Evolutionary conservation across 2,888 invertebrate genomes (phyloP).

Genomic region (Hymenopus coronatus): DNA sequence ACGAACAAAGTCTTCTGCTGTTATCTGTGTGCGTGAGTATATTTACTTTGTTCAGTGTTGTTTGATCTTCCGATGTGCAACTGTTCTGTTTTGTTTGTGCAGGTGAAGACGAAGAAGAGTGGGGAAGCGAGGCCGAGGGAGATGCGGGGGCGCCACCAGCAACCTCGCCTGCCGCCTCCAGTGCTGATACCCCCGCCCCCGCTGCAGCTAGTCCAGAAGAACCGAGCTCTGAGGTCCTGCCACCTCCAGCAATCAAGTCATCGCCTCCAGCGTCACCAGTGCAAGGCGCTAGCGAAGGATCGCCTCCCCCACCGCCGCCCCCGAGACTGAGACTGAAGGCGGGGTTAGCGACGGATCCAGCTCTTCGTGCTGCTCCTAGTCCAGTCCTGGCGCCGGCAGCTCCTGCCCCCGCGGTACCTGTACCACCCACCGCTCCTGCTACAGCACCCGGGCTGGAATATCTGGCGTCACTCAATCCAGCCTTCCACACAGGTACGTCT

Average conservation of each 20-base stretch:
- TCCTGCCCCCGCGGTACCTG: no score
- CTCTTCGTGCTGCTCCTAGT: conserved; percentile 53
- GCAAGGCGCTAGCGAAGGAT: conserved; percentile 18
- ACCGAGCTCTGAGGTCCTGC: conserved; percentile 31
- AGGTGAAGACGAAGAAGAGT: conserved; percentile 51
- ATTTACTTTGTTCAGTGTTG: not conserved
- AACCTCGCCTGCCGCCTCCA: conserved; percentile 31
- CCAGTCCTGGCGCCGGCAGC: not conserved
- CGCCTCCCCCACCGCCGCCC: conserved; percentile 22
- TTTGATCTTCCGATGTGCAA: not conserved
- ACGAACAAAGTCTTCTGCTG: not conserved
- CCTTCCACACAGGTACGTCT: conserved; percentile 46
- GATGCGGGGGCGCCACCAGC: not conserved
- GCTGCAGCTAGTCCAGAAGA: conserved; percentile 18
- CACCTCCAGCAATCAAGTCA: conserved; percentile 36
- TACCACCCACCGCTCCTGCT: not conserved
- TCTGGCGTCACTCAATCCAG: conserved; percentile 52
- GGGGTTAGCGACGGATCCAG: conserved; percentile 79
- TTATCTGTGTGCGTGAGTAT: not conserved
- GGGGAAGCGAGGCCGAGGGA: conserved; percentile 46
- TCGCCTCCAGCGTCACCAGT: conserved; percentile 30
- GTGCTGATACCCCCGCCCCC: not conserved
- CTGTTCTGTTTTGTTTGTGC: not conserved
- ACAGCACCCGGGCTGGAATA: conserved; percentile 46
- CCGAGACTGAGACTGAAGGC: conserved; percentile 76